These are phyloP conservation scores for Spinibarbus caldwelli DNA, from an alignment of 2,797 vertebrate genomes.

Conservation along the genomic window DNA sequence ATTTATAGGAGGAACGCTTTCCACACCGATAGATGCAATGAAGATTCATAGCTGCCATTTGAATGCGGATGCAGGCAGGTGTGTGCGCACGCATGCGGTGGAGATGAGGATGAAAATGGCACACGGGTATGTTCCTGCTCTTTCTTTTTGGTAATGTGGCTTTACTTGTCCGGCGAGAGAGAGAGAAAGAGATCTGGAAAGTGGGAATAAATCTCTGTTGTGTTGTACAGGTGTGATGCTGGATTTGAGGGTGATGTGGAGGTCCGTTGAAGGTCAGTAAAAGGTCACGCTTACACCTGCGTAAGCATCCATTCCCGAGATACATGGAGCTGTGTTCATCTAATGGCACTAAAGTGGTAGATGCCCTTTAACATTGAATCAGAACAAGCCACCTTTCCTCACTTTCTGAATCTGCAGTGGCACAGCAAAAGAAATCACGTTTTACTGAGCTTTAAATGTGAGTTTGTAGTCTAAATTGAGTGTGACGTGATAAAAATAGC, in stretches of 20 bases:
- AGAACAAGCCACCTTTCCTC: constrained; percentile 13
- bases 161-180: constrained; percentile 65
- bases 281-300: constrained; percentile 44
- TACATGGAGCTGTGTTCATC: constrained; percentile 40
- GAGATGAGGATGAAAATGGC: constrained; percentile 66
- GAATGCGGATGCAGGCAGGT: constrained; percentile 57
- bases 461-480: constrained; percentile 2
- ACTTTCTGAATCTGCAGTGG: neutral
- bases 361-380: constrained; percentile 39
- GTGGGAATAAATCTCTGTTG: constrained; percentile 67
- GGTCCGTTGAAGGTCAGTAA: constrained; percentile 55
- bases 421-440: neutral
- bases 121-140: constrained; percentile 65
- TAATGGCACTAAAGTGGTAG: constrained; percentile 27
- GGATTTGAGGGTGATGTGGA: constrained; percentile 50
- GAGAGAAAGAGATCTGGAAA: constrained; percentile 41
- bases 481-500: neutral
- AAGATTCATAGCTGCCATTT: constrained; percentile 83
- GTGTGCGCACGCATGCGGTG: neutral
- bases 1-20: constrained; percentile 76
- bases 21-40: constrained; percentile 76
- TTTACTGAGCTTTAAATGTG: neutral
- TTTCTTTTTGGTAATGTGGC: constrained; percentile 65
- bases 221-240: constrained; percentile 65
- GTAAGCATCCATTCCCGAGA: constrained; percentile 31